These are phyloP conservation scores for Chinchilla lanigera DNA, from an alignment of 2,113 vertebrate species.

Conservation along the genomic window DNA sequence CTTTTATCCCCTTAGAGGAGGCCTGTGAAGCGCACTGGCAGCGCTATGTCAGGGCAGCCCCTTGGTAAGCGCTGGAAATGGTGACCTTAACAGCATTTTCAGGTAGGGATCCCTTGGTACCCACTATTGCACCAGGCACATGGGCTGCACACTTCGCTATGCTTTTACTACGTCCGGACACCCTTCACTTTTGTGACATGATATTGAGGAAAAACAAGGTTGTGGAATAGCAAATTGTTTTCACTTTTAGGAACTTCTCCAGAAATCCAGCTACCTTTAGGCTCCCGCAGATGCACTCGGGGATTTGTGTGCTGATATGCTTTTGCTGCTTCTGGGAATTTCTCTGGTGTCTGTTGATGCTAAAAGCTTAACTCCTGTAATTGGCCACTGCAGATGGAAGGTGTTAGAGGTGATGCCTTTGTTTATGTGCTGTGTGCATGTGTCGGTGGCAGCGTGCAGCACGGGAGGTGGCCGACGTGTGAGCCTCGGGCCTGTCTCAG, in stretches of 20 bases:
- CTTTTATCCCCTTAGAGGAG: constrained; percentile 26
- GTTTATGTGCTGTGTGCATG: background rate
- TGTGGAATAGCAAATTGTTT: background rate
- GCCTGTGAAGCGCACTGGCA: background rate
- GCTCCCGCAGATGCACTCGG: background rate
- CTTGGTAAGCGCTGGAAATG: background rate
- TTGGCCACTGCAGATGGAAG: background rate
- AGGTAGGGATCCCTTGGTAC: background rate
- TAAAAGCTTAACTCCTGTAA: background rate
- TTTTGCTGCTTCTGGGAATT: background rate
- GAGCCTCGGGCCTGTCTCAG: background rate
- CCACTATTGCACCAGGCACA: rapidly evolving
- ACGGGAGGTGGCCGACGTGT: background rate
- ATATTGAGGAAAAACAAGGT: background rate
- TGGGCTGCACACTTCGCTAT: background rate
- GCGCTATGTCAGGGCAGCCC: background rate
- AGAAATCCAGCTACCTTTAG: background rate
- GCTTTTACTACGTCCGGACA: background rate
- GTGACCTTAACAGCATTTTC: background rate
- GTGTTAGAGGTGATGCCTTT: too few relatives aligned
- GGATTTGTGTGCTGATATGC: background rate
- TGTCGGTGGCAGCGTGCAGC: rapidly evolving
- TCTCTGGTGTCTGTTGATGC: background rate
- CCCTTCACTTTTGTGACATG: background rate
- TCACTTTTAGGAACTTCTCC: background rate